A percentile compares a stretch with the other conserved stretches of the same genome.
Evolutionary conservation across 2,888 invertebrate species (phyloP).

Genomic region (Leptinotarsa haldemani): DNA sequence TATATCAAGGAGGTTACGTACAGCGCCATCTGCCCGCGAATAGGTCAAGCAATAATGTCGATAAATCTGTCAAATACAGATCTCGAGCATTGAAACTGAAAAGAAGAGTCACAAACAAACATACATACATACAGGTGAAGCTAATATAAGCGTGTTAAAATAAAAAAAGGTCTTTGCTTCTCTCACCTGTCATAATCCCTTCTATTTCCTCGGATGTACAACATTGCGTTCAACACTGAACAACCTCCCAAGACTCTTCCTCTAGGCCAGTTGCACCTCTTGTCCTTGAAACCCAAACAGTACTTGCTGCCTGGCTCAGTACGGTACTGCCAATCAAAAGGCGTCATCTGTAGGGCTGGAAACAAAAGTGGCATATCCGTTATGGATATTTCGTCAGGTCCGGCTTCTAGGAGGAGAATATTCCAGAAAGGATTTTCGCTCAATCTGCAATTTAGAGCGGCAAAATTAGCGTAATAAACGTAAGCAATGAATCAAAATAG

Average conservation of each 20-base stretch:
- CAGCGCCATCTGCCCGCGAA: too few relatives aligned
- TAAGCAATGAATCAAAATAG: too few relatives aligned
- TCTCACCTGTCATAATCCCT: constrained; percentile 78
- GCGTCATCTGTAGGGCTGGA: constrained; percentile 77
- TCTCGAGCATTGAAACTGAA: too few relatives aligned
- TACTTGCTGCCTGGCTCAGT: constrained; percentile 78
- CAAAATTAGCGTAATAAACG: background rate
- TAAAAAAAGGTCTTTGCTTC: background rate
- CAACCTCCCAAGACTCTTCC: constrained; percentile 85
- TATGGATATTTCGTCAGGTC: constrained; percentile 68
- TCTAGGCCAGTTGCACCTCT: constrained; percentile 80
- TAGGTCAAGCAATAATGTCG: too few relatives aligned
- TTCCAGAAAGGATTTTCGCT: constrained; percentile 79
- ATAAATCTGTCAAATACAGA: too few relatives aligned
- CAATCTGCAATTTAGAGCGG: constrained; percentile 65
- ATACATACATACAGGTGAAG: too few relatives aligned
- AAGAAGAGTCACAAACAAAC: too few relatives aligned
- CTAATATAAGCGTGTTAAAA: too few relatives aligned
- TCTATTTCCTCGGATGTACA: constrained; percentile 86
- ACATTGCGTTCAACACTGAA: constrained; percentile 90
- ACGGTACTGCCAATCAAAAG: constrained; percentile 83
- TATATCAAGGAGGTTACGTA: too few relatives aligned
- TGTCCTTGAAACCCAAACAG: constrained; percentile 76
- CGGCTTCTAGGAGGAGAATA: constrained; percentile 84
- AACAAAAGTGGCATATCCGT: constrained; percentile 80